phyloP scores from a whole-genome alignment of 2,888 invertebrate genomes.

The Buathra laborator region DNA sequence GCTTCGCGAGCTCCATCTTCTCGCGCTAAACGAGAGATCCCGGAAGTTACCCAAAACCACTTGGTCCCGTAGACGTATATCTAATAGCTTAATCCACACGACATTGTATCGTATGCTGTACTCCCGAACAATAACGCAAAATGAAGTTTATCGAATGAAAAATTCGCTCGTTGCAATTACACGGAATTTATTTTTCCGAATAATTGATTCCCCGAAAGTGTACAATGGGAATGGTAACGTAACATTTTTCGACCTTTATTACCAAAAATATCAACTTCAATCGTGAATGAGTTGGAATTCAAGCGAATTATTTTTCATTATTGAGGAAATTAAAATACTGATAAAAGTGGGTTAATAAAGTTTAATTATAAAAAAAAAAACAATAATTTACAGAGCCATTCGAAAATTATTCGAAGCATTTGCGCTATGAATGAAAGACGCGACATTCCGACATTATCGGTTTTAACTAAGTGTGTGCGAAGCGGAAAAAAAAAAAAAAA shows the following conservation, averaged over 20 bases:
- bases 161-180: too few species aligned
- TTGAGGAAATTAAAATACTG: neutral
- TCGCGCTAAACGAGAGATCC: neutral
- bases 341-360: neutral
- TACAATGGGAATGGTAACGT: neutral
- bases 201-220: too few species aligned
- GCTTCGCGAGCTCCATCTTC: slow-evolving; percentile 18
- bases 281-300: neutral
- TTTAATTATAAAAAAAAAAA: neutral
- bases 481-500: neutral
- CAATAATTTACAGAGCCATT: too few species aligned
- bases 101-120: neutral
- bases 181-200: too few species aligned
- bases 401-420: neutral
- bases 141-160: too few species aligned
- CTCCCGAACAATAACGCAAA: too few species aligned
- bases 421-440: neutral
- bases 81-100: neutral
- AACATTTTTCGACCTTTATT: neutral
- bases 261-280: neutral
- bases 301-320: neutral
- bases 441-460: too few species aligned
- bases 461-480: neutral
- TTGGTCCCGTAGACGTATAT: neutral
- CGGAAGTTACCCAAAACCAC: slow-evolving; percentile 9